Conservation (phyloP, 2,113 vertebrate species). For the Motacilla tschutschensis region DNA sequence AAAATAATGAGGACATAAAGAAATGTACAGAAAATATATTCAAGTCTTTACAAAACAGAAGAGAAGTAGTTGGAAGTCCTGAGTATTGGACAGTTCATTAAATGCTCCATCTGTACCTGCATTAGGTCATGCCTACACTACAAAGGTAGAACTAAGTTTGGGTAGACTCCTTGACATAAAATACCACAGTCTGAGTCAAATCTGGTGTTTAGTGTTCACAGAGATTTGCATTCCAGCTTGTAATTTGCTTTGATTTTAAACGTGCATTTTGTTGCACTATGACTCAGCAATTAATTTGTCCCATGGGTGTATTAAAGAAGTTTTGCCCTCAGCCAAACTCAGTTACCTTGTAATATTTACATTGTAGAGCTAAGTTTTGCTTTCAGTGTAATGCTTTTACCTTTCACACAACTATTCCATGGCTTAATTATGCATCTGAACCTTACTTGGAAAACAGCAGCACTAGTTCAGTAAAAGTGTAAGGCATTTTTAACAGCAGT, state of each 20-base stretch:
- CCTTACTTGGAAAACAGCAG: not conserved
- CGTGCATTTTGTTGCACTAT: not conserved
- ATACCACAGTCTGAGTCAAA: not conserved
- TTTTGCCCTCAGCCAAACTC: not conserved
- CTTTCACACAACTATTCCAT: not conserved
- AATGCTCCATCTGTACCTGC: not conserved
- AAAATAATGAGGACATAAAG: not conserved
- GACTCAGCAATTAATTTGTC: not conserved
- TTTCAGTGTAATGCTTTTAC: not conserved
- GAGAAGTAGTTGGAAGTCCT: not conserved
- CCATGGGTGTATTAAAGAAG: not conserved
- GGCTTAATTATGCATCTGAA: not conserved
- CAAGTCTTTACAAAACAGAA: not conserved
- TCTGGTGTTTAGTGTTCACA: not conserved
- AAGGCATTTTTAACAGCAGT: not conserved
- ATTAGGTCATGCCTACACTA: not conserved
- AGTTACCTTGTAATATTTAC: constrained; percentile 8
- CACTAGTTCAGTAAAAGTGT: not conserved
- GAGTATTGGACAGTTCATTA: not conserved
- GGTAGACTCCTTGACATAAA: not conserved
- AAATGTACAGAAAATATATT: not conserved
- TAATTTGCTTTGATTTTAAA: not conserved
- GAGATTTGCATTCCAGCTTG: not conserved
- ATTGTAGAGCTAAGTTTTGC: constrained; percentile 4
- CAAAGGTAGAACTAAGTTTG: not conserved